Base-by-base conservation (phyloP, 2,113 vertebrate genomes). In the Melierax canorus region DNA sequence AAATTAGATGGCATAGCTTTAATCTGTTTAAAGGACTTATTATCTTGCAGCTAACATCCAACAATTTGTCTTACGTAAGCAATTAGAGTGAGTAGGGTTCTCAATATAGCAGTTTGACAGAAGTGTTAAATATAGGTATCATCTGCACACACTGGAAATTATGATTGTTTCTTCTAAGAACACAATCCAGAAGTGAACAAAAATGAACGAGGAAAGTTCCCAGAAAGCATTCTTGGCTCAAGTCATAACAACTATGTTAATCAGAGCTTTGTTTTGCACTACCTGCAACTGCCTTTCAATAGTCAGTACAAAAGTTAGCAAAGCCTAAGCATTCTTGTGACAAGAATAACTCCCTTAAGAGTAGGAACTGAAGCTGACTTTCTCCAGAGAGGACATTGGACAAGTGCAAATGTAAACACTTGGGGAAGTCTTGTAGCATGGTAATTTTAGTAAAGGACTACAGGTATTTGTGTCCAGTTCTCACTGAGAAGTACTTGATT, bases 271-370 rank as follows among this genome's bases (percentile, higher is more conserved):
- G 55, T 80, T 96, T 92, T 77, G 50, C 50, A 69, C 59, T 73
- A 75, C 38, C 53, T 91, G 59, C 75, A 92, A 50, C 55, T 95
- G 88, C 63, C 29, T 92, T 96, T 86, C 79, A 77, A 86, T 59
- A 92, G 67, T 69, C 41, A 76, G 80, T 81, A 75, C 55, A 91
- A 55, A 96, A 91, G 64, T 71, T 77, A 96, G 64, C 55, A 80
- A 74, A 87, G 76, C 79, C n/a, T 34, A 46, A 91, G 64, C 51
- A 78, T 89, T 84, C 64, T 63, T 81, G 60, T 71, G 83, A 85
- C 86, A 89, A 97, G 64, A 96, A 95, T 92, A 96, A 67, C 76
- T 94, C 76, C 50, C 55, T 62, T 24, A 67, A 79, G 76, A 97
- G 12, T 0, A 62, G 58, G 39, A 95, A 78, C 21, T n/a, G 56